Percentiles rank a stretch among this genome's conserved stretches.
These are phyloP conservation scores for Chionomys nivalis DNA, from an alignment of 2,113 vertebrate genomes.

Conservation along the genomic window DNA sequence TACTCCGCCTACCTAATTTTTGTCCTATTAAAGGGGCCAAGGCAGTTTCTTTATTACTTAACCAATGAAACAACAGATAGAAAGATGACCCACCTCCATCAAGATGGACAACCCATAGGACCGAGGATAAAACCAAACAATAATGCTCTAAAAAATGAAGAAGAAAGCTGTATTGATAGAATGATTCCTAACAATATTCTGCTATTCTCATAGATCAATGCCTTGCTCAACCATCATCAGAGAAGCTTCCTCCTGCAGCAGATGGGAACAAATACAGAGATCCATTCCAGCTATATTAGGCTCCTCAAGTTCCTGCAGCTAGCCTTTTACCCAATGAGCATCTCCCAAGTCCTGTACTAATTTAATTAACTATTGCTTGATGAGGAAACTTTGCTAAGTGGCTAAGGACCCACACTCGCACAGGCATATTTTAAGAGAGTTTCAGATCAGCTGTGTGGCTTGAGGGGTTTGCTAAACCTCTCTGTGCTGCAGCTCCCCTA, in stretches of 20 bases:
- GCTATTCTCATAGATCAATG: neutral
- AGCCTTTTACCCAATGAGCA: neutral
- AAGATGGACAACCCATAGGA: neutral
- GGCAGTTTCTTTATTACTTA: too few species aligned
- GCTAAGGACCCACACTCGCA: neutral
- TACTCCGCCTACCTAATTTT: too few species aligned
- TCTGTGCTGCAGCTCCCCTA: neutral
- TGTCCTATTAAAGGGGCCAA: too few species aligned
- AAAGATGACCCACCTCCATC: too few species aligned
- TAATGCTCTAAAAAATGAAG: neutral
- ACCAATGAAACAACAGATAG: too few species aligned
- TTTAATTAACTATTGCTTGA: neutral
- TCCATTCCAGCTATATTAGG: neutral
- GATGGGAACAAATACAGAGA: neutral
- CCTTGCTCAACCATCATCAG: neutral
- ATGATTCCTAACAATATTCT: neutral
- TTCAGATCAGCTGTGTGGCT: constrained; percentile 29
- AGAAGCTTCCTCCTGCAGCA: neutral
- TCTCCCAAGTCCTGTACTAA: neutral
- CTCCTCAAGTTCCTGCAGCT: neutral
- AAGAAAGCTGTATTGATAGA: neutral
- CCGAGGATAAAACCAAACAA: neutral
- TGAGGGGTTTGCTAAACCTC: neutral
- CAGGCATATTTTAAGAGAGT: neutral
- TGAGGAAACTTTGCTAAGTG: neutral